Evolutionary conservation across 2,888 invertebrate species (phyloP), one percentile per base, ranked within the genome.

Genomic region (Ctena decussata): DNA sequence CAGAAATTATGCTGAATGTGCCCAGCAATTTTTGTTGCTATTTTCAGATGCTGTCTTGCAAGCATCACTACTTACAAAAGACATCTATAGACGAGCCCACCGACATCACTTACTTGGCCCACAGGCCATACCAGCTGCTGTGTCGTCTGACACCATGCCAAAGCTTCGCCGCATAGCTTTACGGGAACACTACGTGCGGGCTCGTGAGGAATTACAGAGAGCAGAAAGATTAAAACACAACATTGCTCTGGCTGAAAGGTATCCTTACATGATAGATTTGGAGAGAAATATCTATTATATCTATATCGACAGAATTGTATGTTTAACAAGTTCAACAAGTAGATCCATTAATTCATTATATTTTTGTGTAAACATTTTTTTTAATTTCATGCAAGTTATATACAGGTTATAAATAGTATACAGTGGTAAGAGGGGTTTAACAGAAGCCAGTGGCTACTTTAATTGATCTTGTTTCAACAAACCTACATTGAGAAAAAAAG

Each of bases 61-160:
- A 24, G 49, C 83, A 0, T 78, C 88, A 0, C 79, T 89, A 24
- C 87, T 90, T 44, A 90, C 90, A 12, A 89, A 90, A 70, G 82
- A 90, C 49, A 89, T 91, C 41, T 91, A 89, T 80, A 77, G 85
- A 72, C 84, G 90, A 72, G 90, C 90, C 12, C 91, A 91, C 60
- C 83, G 86, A 49, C 49, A 85, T 6, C 81, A 73, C 11, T 44
- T 69, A 12, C 27, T 65, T 21, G 65, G 77, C 0, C 60, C 65
- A 32, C 27, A 24, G 65, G 35, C 65, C 1, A 35, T 65, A 30
- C 65, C 65, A 18, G 65, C 65, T 21, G 53, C 53, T 53, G 65
- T n/a, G 2, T 27, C 35, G 3, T 65, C 65, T 32, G 35, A 32
- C 21, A 65, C 12, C 24, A 21, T 32, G 32, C 21, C 18, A 15